Conservation (phyloP, 2,797 vertebrate species). For the Heterohyrax brucei region DNA sequence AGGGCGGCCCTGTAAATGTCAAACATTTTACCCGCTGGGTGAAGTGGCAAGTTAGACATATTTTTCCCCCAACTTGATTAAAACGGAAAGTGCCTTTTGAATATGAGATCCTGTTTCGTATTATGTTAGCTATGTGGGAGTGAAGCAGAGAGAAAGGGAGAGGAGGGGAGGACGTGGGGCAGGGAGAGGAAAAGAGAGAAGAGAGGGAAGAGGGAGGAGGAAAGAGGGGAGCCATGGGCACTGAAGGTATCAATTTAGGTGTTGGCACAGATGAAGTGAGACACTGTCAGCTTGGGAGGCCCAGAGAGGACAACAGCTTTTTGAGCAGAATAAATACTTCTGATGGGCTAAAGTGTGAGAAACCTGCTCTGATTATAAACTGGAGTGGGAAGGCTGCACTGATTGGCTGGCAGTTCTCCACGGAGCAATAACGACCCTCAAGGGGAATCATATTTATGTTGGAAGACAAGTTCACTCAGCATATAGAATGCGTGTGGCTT, state of each 20-base stretch:
- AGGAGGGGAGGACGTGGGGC: fast-evolving
- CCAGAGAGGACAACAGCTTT: not conserved
- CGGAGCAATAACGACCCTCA: fast-evolving
- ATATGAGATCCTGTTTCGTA: slow-evolving; percentile 84
- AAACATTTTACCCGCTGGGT: slow-evolving; percentile 88
- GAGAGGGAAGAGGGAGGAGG: not conserved
- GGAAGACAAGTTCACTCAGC: not conserved
- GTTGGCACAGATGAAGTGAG: not conserved
- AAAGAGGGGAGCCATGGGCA: fast-evolving
- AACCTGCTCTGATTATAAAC: not conserved
- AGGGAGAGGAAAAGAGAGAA: no score
- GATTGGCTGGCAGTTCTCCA: not conserved
- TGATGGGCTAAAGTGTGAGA: not conserved
- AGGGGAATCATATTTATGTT: not conserved
- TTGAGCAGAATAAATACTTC: not conserved
- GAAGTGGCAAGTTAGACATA: slow-evolving; percentile 85
- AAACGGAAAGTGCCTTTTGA: slow-evolving; percentile 88
- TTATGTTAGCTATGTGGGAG: slow-evolving; percentile 56
- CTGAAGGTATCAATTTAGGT: fast-evolving
- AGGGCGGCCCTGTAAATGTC: slow-evolving; percentile 89
- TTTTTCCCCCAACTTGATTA: slow-evolving; percentile 87
- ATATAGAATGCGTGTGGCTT: fast-evolving
- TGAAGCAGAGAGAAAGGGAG: not conserved
- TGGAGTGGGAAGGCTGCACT: fast-evolving
- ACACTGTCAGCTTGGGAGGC: not conserved